These are phyloP conservation scores for Oxyruncus cristatus DNA, from an alignment of 2,113 vertebrate species.

Conservation along the genomic window DNA sequence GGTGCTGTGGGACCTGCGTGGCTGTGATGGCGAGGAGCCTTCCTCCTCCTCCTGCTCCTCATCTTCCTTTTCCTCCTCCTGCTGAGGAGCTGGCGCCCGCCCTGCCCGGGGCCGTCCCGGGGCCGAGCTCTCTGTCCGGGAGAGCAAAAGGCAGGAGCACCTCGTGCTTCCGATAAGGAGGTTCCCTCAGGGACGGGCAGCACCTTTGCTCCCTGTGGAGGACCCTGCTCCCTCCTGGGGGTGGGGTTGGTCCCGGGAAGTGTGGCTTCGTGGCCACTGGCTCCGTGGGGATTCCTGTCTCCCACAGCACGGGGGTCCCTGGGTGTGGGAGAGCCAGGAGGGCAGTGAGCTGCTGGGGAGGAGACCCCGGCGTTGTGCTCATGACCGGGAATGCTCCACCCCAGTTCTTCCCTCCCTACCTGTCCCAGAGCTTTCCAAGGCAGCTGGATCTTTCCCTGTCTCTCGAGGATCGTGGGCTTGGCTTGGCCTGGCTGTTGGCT, in stretches of 20 bases:
- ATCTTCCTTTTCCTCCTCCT: background rate
- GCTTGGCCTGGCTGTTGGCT: background rate
- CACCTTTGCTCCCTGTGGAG: background rate
- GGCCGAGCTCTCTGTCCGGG: rapidly evolving
- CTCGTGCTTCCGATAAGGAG: background rate
- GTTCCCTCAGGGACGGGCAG: background rate
- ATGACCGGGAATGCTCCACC: background rate
- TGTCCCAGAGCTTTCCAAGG: background rate
- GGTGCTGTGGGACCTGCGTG: background rate
- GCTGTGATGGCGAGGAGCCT: background rate
- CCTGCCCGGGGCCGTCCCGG: background rate
- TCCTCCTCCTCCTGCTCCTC: background rate
- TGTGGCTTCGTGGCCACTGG: background rate
- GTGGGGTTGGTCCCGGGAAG: background rate
- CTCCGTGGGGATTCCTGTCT: background rate
- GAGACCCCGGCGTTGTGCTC: background rate
- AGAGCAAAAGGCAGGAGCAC: background rate
- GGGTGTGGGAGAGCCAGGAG: background rate
- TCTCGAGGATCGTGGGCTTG: background rate
- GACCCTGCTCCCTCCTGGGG: rapidly evolving
- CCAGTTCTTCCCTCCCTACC: background rate
- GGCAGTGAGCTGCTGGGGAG: background rate
- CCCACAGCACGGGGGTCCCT: rapidly evolving
- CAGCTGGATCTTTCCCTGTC: background rate
- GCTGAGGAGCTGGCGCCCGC: background rate